Base-by-base conservation (phyloP, 2,113 vertebrate genomes). In the Prinia subflava region DNA sequence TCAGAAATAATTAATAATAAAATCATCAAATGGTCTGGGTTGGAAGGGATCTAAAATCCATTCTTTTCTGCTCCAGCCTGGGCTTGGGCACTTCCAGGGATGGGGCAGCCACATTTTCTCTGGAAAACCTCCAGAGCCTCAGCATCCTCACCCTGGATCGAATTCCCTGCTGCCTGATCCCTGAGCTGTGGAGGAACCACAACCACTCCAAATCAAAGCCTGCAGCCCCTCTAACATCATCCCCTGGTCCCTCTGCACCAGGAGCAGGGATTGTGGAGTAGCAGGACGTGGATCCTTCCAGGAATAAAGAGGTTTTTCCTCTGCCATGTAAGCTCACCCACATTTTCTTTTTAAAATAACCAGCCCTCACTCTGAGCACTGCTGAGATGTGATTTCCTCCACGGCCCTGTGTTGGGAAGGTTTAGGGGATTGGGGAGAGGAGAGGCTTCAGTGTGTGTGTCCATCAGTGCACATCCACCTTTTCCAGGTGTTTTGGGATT, bases 141-240 rank as follows among this genome's bases (percentile, higher is more conserved):
- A 27, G 31, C 50, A 42, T 2, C 67, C 67, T 80, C 60, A 5
- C 39, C 62, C 62, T 21, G 78, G 15, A 4, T 25, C 24, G 4
- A 13, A 24, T 19, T 30, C 55, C 18, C 35, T 33, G 46, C n/a
- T 57, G 63, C 6, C 16, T 39, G 55, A 6, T 18, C 46, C 0
- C 80, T 55, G 46, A 44, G 33, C 42, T 39, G 31, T 1, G 2
- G 28, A 52, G 44, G 44, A 30, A 21, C 42, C 52, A 5, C 3
- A 2, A 2, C 49, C 6, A 1, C 12, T 3, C 1, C 49, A 28
- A 68, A 64, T 22, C 70, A 46, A 44, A 71, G 44, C 56, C 74
- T 55, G 2, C 42, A 46, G 1, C 74, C 25, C 15, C 0, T 39
- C 13, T 35, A 37, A 1, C 13, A 30, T 47, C 57, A 7, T 15